These are phyloP conservation scores for Bruchidius siliquastri DNA, from an alignment of 2,888 invertebrate species.

Conservation along the genomic window DNA sequence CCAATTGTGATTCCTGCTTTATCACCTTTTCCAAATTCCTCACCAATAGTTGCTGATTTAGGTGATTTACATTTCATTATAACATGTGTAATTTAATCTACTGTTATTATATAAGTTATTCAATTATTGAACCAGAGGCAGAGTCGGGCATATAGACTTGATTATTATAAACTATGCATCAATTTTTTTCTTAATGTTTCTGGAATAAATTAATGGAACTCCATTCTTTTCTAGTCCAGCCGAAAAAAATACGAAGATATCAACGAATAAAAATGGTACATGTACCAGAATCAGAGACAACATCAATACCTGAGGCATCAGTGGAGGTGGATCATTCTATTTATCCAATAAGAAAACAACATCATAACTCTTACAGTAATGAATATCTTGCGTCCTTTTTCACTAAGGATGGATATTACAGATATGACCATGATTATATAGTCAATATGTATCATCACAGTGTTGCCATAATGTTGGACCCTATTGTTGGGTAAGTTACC, in stretches of 20 bases:
- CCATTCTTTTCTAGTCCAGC: not conserved
- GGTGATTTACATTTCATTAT: too few relatives aligned
- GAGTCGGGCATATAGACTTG: too few relatives aligned
- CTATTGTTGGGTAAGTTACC: too few relatives aligned
- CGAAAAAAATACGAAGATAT: not conserved
- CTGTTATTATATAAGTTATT: too few relatives aligned
- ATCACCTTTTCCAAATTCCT: too few relatives aligned
- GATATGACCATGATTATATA: not conserved
- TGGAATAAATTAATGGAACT: too few relatives aligned
- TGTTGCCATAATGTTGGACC: not conserved
- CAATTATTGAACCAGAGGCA: too few relatives aligned
- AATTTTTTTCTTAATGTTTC: too few relatives aligned
- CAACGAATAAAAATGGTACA: not conserved
- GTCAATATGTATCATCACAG: not conserved
- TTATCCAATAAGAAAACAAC: not conserved
- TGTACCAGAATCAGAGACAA: not conserved
- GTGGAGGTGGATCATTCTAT: not conserved
- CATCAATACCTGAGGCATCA: not conserved
- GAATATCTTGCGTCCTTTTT: not conserved
- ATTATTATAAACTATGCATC: too few relatives aligned
- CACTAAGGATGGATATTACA: not conserved
- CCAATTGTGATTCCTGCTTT: too few relatives aligned
- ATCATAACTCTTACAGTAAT: not conserved
- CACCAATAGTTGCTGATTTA: too few relatives aligned
- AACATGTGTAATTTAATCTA: too few relatives aligned